phyloP scores from a whole-genome alignment of 2,888 invertebrate species.

The Colostygia pectinataria region DNA sequence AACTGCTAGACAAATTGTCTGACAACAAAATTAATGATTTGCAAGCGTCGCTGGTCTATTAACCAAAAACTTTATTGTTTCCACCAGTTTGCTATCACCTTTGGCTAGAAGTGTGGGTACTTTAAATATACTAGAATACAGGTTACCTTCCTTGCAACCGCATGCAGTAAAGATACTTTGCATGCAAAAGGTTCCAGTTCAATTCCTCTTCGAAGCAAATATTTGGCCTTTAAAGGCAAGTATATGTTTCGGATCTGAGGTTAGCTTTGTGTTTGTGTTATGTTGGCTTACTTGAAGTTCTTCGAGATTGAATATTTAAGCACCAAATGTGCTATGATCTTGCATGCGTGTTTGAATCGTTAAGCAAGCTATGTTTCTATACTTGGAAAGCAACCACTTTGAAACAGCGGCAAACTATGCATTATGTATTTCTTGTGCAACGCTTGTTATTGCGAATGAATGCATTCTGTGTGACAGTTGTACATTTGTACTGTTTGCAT shows the following conservation, averaged over 20 bases:
- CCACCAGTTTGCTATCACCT: slow-evolving; percentile 9
- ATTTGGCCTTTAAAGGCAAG: slow-evolving; percentile 31
- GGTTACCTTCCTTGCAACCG: slow-evolving; percentile 14
- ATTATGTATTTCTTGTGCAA: slow-evolving; percentile 27
- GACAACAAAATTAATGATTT: slow-evolving; percentile 33
- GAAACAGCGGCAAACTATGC: slow-evolving; percentile 21
- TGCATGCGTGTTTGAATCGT: slow-evolving; percentile 21
- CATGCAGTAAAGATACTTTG: slow-evolving; percentile 24
- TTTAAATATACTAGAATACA: slow-evolving; percentile 14
- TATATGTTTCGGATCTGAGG: slow-evolving; percentile 34
- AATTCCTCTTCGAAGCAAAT: slow-evolving; percentile 27
- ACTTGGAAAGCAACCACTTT: slow-evolving; percentile 20
- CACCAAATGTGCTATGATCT: slow-evolving; percentile 26
- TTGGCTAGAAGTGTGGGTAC: slow-evolving; percentile 23
- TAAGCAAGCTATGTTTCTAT: slow-evolving; percentile 23
- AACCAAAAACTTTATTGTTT: slow-evolving; percentile 19
- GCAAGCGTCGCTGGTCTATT: slow-evolving; percentile 11
- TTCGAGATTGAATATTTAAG: slow-evolving; percentile 31
- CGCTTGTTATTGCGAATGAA: slow-evolving; percentile 25
- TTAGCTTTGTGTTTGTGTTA: slow-evolving; percentile 29
- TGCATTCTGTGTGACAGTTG: slow-evolving; percentile 24
- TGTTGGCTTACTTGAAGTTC: slow-evolving; percentile 23
- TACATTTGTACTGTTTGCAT: too few relatives aligned
- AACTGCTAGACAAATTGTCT: slow-evolving; percentile 45
- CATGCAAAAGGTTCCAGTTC: slow-evolving; percentile 29